These are phyloP conservation scores for Sebastes miniatus DNA, from an alignment of 2,797 vertebrate genomes.

Conservation along the genomic window DNA sequence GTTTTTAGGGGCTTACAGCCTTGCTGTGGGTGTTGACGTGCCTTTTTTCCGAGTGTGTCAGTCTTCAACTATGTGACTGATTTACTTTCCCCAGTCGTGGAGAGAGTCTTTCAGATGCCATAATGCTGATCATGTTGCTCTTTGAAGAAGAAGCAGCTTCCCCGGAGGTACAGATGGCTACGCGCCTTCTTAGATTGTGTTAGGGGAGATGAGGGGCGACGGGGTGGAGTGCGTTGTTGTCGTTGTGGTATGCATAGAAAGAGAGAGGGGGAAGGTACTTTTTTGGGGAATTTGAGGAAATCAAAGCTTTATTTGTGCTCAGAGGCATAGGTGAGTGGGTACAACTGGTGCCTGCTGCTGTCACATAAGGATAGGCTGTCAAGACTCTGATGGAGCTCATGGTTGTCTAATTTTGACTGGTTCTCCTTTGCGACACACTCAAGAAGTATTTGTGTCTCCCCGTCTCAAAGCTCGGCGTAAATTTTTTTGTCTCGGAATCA, in stretches of 20 bases:
- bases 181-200: conserved; percentile 64
- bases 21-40: conserved; percentile 48
- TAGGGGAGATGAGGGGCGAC: conserved; percentile 51
- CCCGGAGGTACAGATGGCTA: conserved; percentile 72
- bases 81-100: conserved; percentile 52
- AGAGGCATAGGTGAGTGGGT: conserved; percentile 75
- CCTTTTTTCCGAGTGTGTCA: conserved; percentile 37
- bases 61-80: conserved; percentile 52
- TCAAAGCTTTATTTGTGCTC: conserved; percentile 74
- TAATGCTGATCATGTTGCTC: conserved; percentile 69
- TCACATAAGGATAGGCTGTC: conserved; percentile 63
- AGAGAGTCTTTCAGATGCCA: conserved; percentile 65
- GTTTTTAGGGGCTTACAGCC: conserved; percentile 34
- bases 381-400: conserved; percentile 54
- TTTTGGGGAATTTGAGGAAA: conserved; percentile 59
- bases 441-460: conserved; percentile 47
- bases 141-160: conserved; percentile 72
- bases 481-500: conserved; percentile 27
- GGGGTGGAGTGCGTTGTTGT: conserved; percentile 46
- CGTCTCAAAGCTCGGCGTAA: conserved; percentile 31
- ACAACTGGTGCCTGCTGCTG: conserved; percentile 63
- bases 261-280: not conserved
- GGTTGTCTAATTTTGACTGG: conserved; percentile 68
- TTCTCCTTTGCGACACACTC: conserved; percentile 48
- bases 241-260: conserved; percentile 1